Percentiles rank a stretch among this genome's conserved stretches.
Conservation (phyloP, 2,797 vertebrate species). For the Ctenopoma multispine region DNA sequence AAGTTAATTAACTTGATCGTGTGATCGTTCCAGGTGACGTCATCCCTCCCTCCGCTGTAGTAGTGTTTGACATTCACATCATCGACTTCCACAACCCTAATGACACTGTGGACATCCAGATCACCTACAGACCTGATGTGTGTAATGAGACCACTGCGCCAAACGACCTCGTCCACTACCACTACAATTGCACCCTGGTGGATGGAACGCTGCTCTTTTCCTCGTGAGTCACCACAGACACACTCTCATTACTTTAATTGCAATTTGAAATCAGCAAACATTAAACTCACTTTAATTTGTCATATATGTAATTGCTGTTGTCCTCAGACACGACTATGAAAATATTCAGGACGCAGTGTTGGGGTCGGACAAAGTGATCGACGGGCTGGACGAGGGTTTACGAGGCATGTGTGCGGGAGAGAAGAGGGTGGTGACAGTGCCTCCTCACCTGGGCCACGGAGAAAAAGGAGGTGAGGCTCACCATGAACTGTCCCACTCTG, state of each 20-base stretch:
- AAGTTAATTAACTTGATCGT: too few species aligned
- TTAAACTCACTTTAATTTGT: background rate
- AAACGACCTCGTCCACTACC: conserved; percentile 91
- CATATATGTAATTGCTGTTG: accelerated
- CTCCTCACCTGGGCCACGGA: conserved; percentile 94
- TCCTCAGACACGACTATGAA: conserved; percentile 85
- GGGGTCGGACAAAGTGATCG: conserved; percentile 92
- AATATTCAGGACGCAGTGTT: conserved; percentile 88
- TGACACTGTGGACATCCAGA: conserved; percentile 86
- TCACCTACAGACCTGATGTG: conserved; percentile 80
- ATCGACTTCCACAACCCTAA: conserved; percentile 96
- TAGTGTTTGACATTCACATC: conserved; percentile 92
- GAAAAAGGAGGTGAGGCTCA: conserved; percentile 90
- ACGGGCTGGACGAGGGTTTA: conserved; percentile 91
- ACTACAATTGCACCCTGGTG: conserved; percentile 95
- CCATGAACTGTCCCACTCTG: background rate
- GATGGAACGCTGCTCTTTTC: conserved; percentile 94
- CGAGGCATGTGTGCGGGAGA: conserved; percentile 93
- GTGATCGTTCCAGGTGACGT: conserved; percentile 82
- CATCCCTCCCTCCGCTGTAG: conserved; percentile 91
- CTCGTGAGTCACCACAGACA: conserved; percentile 76
- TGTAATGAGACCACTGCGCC: conserved; percentile 87
- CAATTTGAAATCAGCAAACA: background rate
- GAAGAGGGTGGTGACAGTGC: conserved; percentile 86
- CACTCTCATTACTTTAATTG: too few species aligned